Evolutionary conservation across 2,797 vertebrate species (phyloP).

Genomic region (Schizopygopsis malacanthus): DNA sequence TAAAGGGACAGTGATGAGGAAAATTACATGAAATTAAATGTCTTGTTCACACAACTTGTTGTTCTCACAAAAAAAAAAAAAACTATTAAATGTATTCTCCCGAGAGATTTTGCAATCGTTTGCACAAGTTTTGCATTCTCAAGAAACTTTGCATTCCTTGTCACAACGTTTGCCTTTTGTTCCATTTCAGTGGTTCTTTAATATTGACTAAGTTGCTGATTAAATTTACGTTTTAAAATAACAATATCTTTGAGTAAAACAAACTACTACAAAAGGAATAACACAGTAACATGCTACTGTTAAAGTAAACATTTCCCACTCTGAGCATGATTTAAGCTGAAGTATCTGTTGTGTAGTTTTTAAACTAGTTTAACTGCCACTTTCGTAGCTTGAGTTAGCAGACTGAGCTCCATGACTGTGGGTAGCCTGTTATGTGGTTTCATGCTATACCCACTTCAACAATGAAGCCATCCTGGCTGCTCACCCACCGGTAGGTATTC

Average conservation of each 20-base stretch:
- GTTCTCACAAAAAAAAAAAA: not conserved
- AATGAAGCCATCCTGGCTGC: constrained; percentile 50
- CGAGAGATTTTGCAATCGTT: not conserved
- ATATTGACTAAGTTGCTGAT: no score
- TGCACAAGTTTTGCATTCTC: not conserved
- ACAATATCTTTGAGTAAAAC: not conserved
- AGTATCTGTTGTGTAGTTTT: not conserved
- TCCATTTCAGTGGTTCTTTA: no score
- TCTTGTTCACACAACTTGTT: not conserved
- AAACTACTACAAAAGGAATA: not conserved
- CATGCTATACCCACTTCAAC: constrained; percentile 52
- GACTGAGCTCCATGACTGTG: constrained; percentile 20
- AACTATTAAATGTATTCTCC: no score
- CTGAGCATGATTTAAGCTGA: not conserved
- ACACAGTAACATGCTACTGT: not conserved
- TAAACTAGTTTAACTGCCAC: not conserved
- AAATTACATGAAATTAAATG: no score
- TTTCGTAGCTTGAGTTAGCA: not conserved
- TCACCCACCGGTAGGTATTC: constrained; percentile 34
- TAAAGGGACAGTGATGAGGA: no score
- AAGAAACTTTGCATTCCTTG: no score
- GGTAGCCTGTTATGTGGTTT: constrained; percentile 50
- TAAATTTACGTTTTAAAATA: not conserved
- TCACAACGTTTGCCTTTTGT: no score
- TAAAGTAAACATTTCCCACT: not conserved